Evolutionary conservation across 92 coral and sea anemone species (phyloP), one percentile per base, ranked within the genome.

Genomic region (Bergia sp.): DNA sequence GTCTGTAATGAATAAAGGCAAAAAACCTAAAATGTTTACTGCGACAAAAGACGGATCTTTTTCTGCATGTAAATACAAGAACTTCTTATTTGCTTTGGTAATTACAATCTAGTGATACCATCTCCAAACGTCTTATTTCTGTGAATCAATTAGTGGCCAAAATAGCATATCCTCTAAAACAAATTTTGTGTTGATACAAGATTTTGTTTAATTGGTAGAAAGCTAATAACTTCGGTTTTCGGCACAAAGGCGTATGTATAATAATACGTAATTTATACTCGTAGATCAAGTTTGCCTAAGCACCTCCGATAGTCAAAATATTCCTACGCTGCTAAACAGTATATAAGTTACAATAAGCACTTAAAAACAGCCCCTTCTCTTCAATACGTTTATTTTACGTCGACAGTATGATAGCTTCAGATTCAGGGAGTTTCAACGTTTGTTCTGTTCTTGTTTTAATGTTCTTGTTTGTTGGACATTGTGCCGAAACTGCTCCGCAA

Each of bases 351-450:
- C 50, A 15, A 41, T 18, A 7, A 41, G 29, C 15, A 38, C 80
- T 41, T 41, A 76, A 40, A 16, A 41, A 39, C 80, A 18, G 7
- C 53, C 80, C 41, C 50, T 76, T 38, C 80, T 12, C 23, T 38
- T 76, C 36, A 38, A 15, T 38, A 44, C 80, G 47, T 38, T 4
- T 44, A 16, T 21, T 41, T 8, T 21, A 13, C 41, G 18, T 15
- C 80, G 7, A 41, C 80, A 76, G 80, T 9, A 76, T 76, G 80
- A 39, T 76, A 39, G 80, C 53, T 44, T 41, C 80, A 76, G 23
- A 44, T 76, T 76, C 80, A 76, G 23, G 10, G 50, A 76, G 80
- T 76, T 76, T 76, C 53, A 20, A 41, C 23, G 23, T 7, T 76
- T 13, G 45, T 12, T 40, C 1, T 10, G 29, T 76, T 76, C 23